These are phyloP conservation scores for Streptopelia turtur DNA, from an alignment of 2,797 vertebrate genomes.

Conservation along the genomic window DNA sequence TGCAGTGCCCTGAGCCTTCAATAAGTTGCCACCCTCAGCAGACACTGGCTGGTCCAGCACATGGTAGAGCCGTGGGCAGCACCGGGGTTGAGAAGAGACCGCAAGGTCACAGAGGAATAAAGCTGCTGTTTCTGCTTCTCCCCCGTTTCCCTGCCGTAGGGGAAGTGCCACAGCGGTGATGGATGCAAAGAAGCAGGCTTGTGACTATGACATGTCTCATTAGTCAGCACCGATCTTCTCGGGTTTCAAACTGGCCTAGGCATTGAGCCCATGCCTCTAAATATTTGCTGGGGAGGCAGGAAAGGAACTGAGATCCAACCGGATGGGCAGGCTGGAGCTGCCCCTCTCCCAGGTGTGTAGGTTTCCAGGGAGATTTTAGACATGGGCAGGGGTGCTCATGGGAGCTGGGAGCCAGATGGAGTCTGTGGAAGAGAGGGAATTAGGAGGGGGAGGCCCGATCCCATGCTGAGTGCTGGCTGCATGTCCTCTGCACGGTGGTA, in stretches of 20 bases:
- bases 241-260: not conserved
- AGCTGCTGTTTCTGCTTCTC: not conserved
- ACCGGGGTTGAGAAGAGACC: not conserved
- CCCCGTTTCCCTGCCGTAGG: rapidly evolving
- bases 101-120: rapidly evolving
- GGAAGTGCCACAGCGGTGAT: not conserved
- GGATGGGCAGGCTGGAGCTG: not conserved
- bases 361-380: not conserved
- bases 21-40: not conserved
- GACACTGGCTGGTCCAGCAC: rapidly evolving
- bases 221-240: not conserved
- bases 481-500: rapidly evolving
- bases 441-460: not conserved
- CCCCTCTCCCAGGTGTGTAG: rapidly evolving
- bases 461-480: not conserved
- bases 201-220: slow-evolving; percentile 6
- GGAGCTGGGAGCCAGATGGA: not conserved
- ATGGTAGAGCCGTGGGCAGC: not conserved
- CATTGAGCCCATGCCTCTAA: not conserved
- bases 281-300: not conserved
- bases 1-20: not conserved
- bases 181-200: not conserved
- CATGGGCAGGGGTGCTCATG: not conserved
- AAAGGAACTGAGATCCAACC: not conserved
- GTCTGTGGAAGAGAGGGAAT: not conserved